Conservation (phyloP, 2,113 vertebrate species). For the Callorhinus ursinus region DNA sequence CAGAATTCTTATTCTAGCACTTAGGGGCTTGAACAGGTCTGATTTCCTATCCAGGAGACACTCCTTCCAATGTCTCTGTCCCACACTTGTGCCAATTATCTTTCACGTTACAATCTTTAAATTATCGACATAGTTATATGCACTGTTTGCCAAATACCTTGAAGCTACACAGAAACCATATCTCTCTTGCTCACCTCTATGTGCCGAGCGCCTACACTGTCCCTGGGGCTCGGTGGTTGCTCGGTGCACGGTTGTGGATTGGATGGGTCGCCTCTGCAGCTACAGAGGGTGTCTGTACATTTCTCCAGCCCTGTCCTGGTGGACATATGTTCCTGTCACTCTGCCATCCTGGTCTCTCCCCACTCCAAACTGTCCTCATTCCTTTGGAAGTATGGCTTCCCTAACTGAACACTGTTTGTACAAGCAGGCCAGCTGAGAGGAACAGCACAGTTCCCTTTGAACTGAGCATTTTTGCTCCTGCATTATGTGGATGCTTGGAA, state of each 20-base stretch:
- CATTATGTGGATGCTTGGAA: accelerated
- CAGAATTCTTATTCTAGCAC: background rate
- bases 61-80: background rate
- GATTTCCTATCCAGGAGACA: background rate
- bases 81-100: background rate
- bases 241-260: background rate
- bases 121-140: background rate
- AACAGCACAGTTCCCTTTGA: too few species aligned
- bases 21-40: background rate
- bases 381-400: background rate
- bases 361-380: background rate
- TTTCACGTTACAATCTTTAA: background rate
- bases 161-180: accelerated
- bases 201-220: background rate
- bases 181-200: background rate
- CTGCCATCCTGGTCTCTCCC: background rate
- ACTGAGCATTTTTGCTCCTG: background rate
- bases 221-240: background rate
- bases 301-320: background rate
- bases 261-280: background rate
- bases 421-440: too few species aligned
- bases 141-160: background rate
- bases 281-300: accelerated
- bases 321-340: background rate
- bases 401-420: background rate